Evolutionary conservation across 2,113 vertebrate species (phyloP), one percentile per base, ranked within the genome.

Genomic region (Hippocampus guttulatus): DNA sequence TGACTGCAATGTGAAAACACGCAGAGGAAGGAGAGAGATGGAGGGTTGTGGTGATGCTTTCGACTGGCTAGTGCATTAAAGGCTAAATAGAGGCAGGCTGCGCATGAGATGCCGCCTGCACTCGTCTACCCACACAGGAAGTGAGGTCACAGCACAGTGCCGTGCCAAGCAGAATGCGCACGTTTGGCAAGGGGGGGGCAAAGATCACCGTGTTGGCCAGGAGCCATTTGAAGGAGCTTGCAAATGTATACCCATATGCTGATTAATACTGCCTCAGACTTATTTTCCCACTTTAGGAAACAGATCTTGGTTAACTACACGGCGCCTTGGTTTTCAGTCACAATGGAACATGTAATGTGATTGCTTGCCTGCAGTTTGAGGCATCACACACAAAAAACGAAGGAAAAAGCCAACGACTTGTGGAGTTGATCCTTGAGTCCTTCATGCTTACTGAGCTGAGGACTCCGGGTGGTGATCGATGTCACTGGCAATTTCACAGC

Each of bases 101-200:
- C 69, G 75, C 74, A 72, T 75, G 60, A 75, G 78, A 86, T 81
- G 74, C 75, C 85, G 80, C 74, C 76, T 87, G 86, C 81, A 84
- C 88, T 87, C 69, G 75, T 85, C 86, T 86, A 84, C 85, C 89
- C 88, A 90, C 88, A 88, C 88, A 91, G 90, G 90, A 91, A 89
- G 87, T 89, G 86, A 90, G 86, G 89, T 88, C 84, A 90, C 81
- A 73, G 81, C 78, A 60, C 78, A 77, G 81, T 77, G 79, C 86
- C 69, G 78, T 74, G 27, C 75, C 47, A 78, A 79, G 73, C 78
- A 75, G 84, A 88, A 73, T 77, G 72, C 75, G 76, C 76, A 90
- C 77, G 78, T 76, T 90, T 69, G 78, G 77, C 21, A 51, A 51
- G 47, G 16, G 83, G 20, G 85, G 71, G 79, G 84, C 80, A 77